phyloP scores from a whole-genome alignment of 2,888 invertebrate genomes.

The Drosophila affinis region DNA sequence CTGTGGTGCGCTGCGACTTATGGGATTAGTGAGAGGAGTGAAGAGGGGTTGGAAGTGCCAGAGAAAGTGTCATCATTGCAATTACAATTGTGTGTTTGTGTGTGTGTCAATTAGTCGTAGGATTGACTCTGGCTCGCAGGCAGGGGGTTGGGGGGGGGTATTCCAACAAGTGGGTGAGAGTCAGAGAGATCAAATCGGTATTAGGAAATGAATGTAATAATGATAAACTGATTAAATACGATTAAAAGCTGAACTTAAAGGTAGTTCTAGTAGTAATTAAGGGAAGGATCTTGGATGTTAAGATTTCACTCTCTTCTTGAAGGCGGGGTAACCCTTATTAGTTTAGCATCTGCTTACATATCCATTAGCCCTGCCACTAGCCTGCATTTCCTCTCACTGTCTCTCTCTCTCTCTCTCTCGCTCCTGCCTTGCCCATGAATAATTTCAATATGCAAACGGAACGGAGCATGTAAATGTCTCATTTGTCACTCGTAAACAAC shows the following conservation, averaged over 20 bases:
- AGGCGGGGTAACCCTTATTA: neutral
- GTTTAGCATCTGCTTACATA: neutral
- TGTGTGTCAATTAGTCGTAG: slow-evolving; percentile 31
- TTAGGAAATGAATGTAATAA: neutral
- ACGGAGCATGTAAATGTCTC: slow-evolving; percentile 65
- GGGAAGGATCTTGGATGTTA: too few species aligned
- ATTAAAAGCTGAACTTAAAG: neutral
- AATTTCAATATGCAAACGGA: slow-evolving; percentile 46
- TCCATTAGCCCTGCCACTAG: neutral
- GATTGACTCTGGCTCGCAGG: slow-evolving; percentile 46
- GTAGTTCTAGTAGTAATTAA: too few species aligned
- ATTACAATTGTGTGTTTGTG: slow-evolving; percentile 17
- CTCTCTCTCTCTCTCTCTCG: neutral
- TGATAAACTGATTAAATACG: neutral
- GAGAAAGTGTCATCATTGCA: slow-evolving; percentile 30
- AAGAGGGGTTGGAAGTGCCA: neutral
- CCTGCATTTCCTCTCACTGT: neutral
- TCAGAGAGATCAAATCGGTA: too few species aligned
- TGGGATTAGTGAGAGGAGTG: slow-evolving; percentile 21
- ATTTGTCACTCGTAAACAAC: slow-evolving; percentile 66
- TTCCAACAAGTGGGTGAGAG: neutral
- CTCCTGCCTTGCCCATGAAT: slow-evolving; percentile 54
- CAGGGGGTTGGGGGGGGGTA: too few species aligned
- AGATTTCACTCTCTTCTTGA: too few species aligned
- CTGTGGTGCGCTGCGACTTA: neutral